These are phyloP conservation scores for Psittacula cyanocephala DNA, from an alignment of 2,113 vertebrate genomes.

Conservation along the genomic window DNA sequence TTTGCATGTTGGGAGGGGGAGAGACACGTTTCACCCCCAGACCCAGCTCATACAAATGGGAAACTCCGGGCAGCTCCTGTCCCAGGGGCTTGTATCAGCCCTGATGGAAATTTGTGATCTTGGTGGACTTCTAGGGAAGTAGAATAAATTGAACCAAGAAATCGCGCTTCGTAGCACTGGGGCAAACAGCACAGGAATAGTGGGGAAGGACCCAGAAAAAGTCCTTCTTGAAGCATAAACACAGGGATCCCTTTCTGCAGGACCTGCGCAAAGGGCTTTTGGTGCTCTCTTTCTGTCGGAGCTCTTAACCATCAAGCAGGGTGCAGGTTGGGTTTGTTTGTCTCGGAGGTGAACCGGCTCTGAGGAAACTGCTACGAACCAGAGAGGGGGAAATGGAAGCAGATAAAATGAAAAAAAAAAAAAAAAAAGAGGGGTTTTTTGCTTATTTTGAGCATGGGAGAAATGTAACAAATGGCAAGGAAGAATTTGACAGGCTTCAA, in stretches of 20 bases:
- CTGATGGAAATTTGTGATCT: neutral
- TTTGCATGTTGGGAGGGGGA: neutral
- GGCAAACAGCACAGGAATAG: neutral
- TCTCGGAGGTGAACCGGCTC: neutral
- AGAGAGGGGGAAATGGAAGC: neutral
- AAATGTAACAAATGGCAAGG: slow-evolving; percentile 19
- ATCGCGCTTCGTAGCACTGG: rapidly evolving
- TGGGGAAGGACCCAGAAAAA: neutral
- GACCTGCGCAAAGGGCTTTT: neutral
- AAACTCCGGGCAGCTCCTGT: neutral
- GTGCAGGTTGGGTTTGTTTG: neutral
- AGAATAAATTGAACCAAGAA: neutral
- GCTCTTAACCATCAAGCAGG: neutral
- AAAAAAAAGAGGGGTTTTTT: neutral
- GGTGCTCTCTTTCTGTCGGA: neutral
- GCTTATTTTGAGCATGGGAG: neutral
- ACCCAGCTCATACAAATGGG: neutral
- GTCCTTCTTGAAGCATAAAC: neutral
- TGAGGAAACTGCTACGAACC: neutral
- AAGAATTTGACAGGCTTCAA: slow-evolving; percentile 17
- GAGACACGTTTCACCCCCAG: neutral
- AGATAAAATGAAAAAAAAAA: no score
- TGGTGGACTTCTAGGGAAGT: neutral
- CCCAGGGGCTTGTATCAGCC: neutral
- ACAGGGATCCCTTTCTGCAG: neutral